Conservation (phyloP, 1,140 invertebrate genomes). For the Matsumurasca onukii region DNA sequence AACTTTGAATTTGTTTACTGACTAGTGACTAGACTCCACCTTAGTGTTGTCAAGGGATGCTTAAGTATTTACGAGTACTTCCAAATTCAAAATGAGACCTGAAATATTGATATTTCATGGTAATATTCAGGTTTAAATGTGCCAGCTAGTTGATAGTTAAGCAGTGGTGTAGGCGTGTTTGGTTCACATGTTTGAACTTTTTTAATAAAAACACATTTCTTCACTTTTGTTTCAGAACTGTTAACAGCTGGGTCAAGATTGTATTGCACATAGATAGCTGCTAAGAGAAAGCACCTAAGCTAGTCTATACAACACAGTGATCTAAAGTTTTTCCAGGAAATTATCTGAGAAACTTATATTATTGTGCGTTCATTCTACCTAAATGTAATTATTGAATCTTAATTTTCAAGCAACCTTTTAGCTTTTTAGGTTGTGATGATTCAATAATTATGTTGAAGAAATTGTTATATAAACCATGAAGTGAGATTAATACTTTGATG, state of each 20-base stretch:
- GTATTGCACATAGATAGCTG: too few species aligned
- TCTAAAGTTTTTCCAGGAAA: background rate
- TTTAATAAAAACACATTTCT: slow-evolving; percentile 8
- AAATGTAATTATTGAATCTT: background rate
- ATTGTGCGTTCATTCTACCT: slow-evolving; percentile 24
- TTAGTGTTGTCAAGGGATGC: too few species aligned
- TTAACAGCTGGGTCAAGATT: too few species aligned
- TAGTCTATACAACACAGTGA: slow-evolving; percentile 19
- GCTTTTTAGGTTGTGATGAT: background rate
- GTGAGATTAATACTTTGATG: background rate
- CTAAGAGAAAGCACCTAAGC: slow-evolving; percentile 18
- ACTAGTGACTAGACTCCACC: too few species aligned
- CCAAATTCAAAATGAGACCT: too few species aligned
- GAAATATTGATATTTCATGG: too few species aligned
- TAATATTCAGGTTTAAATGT: too few species aligned
- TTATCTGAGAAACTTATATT: slow-evolving; percentile 7
- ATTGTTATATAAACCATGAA: background rate
- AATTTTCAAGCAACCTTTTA: background rate
- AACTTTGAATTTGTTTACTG: too few species aligned
- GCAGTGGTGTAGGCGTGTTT: too few species aligned
- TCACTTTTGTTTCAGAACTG: background rate
- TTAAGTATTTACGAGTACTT: too few species aligned
- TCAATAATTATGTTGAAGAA: background rate
- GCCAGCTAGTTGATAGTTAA: too few species aligned
- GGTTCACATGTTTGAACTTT: too few species aligned